phyloP scores from a whole-genome alignment of 2,888 invertebrate species.

The Amphipoea oculea region DNA sequence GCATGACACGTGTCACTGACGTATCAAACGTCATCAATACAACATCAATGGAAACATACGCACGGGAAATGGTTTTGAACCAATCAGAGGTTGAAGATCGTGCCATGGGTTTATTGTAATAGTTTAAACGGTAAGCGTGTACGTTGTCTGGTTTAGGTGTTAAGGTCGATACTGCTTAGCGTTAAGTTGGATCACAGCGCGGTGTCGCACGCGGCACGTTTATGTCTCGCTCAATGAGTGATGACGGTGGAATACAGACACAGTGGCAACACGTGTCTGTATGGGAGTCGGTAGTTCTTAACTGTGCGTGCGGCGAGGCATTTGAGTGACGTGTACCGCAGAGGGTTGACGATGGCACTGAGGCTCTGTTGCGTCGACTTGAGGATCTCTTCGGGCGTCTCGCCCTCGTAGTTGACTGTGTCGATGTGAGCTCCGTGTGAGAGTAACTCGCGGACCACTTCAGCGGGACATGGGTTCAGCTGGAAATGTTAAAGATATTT shows the following conservation, averaged over 20 bases:
- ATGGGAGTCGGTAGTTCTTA: conserved; percentile 92
- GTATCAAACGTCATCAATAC: conserved; percentile 59
- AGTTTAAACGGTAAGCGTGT: conserved; percentile 45
- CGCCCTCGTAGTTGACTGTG: conserved; percentile 94
- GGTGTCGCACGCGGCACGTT: neutral
- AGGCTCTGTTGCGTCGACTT: conserved; percentile 90
- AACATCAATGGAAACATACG: conserved; percentile 37
- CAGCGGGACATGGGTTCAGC: conserved; percentile 92
- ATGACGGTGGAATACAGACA: conserved; percentile 88
- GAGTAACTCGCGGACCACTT: conserved; percentile 93
- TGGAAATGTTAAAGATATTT: conserved; percentile 61
- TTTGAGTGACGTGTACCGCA: conserved; percentile 94
- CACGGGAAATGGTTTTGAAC: conserved; percentile 50
- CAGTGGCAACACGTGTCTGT: conserved; percentile 90
- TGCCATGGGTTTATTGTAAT: conserved; percentile 7
- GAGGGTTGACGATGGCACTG: conserved; percentile 93
- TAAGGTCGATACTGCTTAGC: conserved; percentile 49
- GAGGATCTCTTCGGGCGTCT: conserved; percentile 93
- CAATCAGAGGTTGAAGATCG: conserved; percentile 15
- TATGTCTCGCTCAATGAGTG: conserved; percentile 79
- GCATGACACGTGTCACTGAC: conserved; percentile 55
- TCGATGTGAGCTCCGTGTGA: conserved; percentile 96
- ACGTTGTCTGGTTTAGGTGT: conserved; percentile 41
- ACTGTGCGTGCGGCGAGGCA: conserved; percentile 97
- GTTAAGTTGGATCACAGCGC: conserved; percentile 35